These are phyloP conservation scores for Drosophila rhopaloa DNA, from an alignment of 1,140 invertebrate genomes.

Conservation along the genomic window DNA sequence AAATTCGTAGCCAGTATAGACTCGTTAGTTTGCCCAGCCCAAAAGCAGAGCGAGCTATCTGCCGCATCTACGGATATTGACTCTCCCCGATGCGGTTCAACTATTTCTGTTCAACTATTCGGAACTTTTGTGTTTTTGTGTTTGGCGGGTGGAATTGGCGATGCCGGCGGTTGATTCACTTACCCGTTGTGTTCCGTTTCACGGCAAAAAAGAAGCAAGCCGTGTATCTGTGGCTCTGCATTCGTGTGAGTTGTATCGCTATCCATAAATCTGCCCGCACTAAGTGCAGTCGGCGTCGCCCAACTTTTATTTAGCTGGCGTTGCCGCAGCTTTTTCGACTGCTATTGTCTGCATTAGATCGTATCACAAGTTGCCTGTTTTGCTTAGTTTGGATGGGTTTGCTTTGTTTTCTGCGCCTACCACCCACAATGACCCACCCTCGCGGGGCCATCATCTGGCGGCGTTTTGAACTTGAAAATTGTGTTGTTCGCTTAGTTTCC, in stretches of 20 bases:
- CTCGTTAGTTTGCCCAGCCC: neutral
- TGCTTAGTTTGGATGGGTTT: constrained; percentile 18
- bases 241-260: constrained; percentile 10
- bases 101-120: constrained; percentile 44
- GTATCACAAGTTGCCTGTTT: constrained; percentile 37
- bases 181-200: constrained; percentile 4
- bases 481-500: constrained; percentile 64
- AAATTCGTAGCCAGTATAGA: neutral
- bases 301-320: constrained; percentile 31
- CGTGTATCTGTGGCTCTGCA: neutral
- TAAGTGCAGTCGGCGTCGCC: constrained; percentile 41
- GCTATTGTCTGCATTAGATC: constrained; percentile 49
- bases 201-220: neutral
- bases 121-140: constrained; percentile 30
- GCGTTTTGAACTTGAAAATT: constrained; percentile 83
- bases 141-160: constrained; percentile 11
- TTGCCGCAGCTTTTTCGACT: constrained; percentile 25
- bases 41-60: constrained; percentile 8
- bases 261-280: constrained; percentile 15
- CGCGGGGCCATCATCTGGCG: constrained; percentile 49
- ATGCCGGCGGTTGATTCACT: constrained; percentile 16
- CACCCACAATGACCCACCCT: neutral
- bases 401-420: constrained; percentile 14
- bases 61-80: constrained; percentile 38
- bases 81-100: constrained; percentile 53